These are phyloP conservation scores for Anthopleura sola DNA, from an alignment of 64 coral and sea anemone species.

Conservation along the genomic window DNA sequence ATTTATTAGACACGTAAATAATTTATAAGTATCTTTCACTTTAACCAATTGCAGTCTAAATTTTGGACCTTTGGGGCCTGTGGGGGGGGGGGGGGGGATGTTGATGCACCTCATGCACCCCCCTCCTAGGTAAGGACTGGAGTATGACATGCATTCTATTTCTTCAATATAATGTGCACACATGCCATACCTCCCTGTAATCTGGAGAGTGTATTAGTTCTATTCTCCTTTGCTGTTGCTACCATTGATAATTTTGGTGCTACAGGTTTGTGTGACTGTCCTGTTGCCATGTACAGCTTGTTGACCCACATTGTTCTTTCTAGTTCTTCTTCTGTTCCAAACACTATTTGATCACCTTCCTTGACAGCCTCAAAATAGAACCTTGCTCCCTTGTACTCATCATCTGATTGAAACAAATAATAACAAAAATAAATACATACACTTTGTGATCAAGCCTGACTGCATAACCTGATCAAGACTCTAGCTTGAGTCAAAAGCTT, in stretches of 20 bases:
- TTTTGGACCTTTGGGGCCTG: too few relatives aligned
- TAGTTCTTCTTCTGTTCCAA: conserved; percentile 90
- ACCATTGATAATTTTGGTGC: conserved; percentile 81
- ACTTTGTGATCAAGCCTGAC: too few relatives aligned
- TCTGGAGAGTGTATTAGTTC: conserved; percentile 61
- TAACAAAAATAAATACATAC: too few relatives aligned
- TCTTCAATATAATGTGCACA: background rate
- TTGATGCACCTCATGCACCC: too few relatives aligned
- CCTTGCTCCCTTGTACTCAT: conserved; percentile 83
- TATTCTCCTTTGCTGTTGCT: conserved; percentile 59
- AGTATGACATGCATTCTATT: too few relatives aligned
- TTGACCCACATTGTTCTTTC: conserved; percentile 98
- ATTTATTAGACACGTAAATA: too few relatives aligned
- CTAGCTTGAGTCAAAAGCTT: too few relatives aligned
- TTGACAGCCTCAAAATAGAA: conserved; percentile 96
- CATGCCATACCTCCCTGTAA: conserved; percentile 69
- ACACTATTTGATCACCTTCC: conserved; percentile 84
- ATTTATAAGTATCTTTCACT: too few relatives aligned
- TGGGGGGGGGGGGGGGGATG: too few relatives aligned
- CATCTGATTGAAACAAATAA: conserved; percentile 40
- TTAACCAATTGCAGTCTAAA: too few relatives aligned
- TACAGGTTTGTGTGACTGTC: conserved; percentile 94
- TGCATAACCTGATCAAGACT: too few relatives aligned
- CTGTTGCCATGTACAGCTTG: conserved; percentile 92
- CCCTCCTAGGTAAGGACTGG: too few relatives aligned